A percentile compares a stretch with the other conserved stretches of the same genome.
These are phyloP conservation scores for Hippocampus mohnikei DNA, from an alignment of 2,113 vertebrate species.

Conservation along the genomic window DNA sequence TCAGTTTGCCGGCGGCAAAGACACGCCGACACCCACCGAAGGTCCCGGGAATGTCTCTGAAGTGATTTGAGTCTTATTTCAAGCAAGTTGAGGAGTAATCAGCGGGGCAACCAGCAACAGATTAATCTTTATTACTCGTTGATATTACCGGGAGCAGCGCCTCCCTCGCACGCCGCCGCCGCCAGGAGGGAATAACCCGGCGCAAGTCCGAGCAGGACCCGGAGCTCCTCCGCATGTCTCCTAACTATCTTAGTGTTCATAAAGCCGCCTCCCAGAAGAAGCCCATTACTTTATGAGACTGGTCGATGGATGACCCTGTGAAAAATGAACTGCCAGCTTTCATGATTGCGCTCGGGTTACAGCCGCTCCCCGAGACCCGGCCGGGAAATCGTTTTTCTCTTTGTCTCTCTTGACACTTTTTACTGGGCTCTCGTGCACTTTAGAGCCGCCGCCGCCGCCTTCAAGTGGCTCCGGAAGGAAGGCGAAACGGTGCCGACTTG, in stretches of 20 bases:
- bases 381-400: slow-evolving; percentile 42
- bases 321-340: slow-evolving; percentile 83
- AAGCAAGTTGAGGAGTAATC: slow-evolving; percentile 78
- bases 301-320: slow-evolving; percentile 78
- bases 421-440: slow-evolving; percentile 60
- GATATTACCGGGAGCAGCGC: slow-evolving; percentile 72
- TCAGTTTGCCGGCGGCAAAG: slow-evolving; percentile 46
- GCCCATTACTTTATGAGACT: slow-evolving; percentile 81
- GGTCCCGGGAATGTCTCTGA: slow-evolving; percentile 70
- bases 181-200: slow-evolving; percentile 72
- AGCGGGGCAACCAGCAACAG: slow-evolving; percentile 73
- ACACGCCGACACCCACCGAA: slow-evolving; percentile 59
- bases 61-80: slow-evolving; percentile 79
- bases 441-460: slow-evolving; percentile 24
- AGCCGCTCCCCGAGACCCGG: slow-evolving; percentile 70
- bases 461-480: slow-evolving; percentile 33
- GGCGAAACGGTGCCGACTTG: background rate
- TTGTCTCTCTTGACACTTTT: slow-evolving; percentile 31
- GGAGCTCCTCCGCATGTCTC: slow-evolving; percentile 74
- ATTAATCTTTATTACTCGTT: slow-evolving; percentile 83
- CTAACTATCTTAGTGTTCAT: slow-evolving; percentile 82
- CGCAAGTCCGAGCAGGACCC: slow-evolving; percentile 72
- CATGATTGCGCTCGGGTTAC: slow-evolving; percentile 80
- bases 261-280: slow-evolving; percentile 79
- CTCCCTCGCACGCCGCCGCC: slow-evolving; percentile 59